A percentile compares a stretch with the other conserved stretches of the same genome.
phyloP scores from a whole-genome alignment of 2,888 invertebrate genomes.

The Conomelus anceps region DNA sequence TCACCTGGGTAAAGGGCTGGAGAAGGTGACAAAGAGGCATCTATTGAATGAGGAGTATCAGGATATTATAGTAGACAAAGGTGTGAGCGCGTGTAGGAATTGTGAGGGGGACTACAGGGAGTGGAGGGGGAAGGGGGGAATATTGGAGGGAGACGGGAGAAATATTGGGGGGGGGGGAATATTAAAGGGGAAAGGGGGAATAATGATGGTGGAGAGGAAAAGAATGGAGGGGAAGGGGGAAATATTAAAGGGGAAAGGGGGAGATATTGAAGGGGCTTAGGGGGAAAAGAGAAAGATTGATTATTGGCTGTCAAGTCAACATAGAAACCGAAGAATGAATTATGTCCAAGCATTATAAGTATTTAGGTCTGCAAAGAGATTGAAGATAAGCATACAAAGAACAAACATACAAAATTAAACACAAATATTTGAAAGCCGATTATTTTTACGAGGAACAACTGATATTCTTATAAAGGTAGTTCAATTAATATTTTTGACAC shows the following conservation, averaged over 20 bases:
- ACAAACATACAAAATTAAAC: background rate
- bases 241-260: background rate
- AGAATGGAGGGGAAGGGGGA: background rate
- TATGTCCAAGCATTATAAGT: background rate
- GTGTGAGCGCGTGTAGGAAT: background rate
- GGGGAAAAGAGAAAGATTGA: background rate
- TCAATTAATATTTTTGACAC: background rate
- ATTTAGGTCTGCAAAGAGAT: background rate
- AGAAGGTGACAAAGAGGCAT: background rate
- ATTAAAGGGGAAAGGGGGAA: background rate
- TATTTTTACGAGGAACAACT: background rate
- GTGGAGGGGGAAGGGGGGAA: background rate
- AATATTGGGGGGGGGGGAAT: background rate
- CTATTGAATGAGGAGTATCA: background rate
- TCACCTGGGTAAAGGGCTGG: background rate
- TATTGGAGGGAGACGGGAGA: background rate
- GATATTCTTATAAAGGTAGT: background rate
- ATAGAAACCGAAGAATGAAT: background rate
- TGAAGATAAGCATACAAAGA: background rate
- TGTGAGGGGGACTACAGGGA: background rate
- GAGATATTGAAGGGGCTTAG: background rate
- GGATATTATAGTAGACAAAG: background rate
- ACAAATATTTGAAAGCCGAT: background rate
- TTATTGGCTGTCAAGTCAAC: background rate
- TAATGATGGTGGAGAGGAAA: background rate